These are phyloP conservation scores for Suricata suricatta DNA, from an alignment of 2,113 vertebrate genomes.

Conservation along the genomic window DNA sequence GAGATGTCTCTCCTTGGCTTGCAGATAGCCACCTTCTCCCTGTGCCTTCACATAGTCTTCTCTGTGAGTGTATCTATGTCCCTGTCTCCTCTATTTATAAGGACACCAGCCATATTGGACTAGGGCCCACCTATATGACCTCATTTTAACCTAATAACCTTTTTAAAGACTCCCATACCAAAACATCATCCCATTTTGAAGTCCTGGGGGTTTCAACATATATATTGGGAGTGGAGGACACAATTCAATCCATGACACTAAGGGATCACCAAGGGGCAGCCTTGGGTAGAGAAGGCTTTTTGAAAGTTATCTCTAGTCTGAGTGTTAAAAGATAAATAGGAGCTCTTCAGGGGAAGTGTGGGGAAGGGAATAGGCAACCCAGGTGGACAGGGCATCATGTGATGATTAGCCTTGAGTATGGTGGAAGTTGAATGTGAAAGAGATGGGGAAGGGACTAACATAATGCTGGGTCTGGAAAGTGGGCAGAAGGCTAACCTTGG, in stretches of 20 bases:
- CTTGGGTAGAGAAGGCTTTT: not conserved
- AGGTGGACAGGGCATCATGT: too few relatives aligned
- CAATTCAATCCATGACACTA: not conserved
- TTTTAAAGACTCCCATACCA: not conserved
- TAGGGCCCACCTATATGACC: not conserved
- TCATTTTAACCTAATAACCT: not conserved
- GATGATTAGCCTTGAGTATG: not conserved
- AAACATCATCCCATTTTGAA: not conserved
- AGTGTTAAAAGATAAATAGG: not conserved
- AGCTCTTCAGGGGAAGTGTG: not conserved
- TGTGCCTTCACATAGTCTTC: not conserved
- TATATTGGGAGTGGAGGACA: not conserved
- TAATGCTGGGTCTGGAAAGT: not conserved
- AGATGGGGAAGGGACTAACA: fast-evolving
- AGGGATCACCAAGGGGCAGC: not conserved
- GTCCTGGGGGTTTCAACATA: not conserved
- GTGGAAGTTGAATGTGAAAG: not conserved
- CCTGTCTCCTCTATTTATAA: not conserved
- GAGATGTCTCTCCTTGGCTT: not conserved
- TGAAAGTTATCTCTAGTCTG: not conserved
- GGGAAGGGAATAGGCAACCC: not conserved
- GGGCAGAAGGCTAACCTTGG: not conserved
- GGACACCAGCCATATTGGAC: not conserved
- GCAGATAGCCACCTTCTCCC: not conserved
- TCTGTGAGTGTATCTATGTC: not conserved